Evolutionary conservation across 2,888 invertebrate genomes (phyloP), one percentile per base, ranked within the genome.

Genomic region (Eristalis arbustorum): DNA sequence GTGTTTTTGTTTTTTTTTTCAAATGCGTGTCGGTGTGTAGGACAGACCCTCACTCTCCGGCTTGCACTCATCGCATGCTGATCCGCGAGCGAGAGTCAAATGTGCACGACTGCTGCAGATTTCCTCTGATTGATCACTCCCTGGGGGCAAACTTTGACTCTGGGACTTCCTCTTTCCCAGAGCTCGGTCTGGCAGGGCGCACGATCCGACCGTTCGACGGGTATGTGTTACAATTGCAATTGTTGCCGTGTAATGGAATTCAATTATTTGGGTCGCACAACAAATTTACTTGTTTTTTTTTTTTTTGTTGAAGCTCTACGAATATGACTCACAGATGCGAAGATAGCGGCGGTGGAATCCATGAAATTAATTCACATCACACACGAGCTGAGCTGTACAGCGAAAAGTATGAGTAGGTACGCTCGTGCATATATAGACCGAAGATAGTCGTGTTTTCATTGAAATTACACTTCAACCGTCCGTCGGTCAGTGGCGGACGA

Each of bases 71-170:
- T 37, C 37, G 37, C 2, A 13, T 11, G 49, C n/a, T n/a, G n/a
- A n/a, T n/a, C n/a, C n/a, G 64, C 25, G 40, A 76, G 67, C 42
- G n/a, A 67, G 37, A 61, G 68, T 59, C 40, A 77, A 81, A 85
- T 81, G 76, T 81, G 76, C 76, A 84, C 80, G 76, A 80, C 31
- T 14, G 10, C 18, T 74, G 74, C 85, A 81, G 63, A 87, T 82
- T 87, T 87, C 78, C 82, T n/a, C n/a, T 87, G 87, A 87, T 83
- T 79, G 82, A 87, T 87, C 79, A 83, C 87, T 83, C 87, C 82
- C 87, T 75, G 62, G 87, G 87, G 85, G 63, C 59, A 25, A 13
- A 11, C 59, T 25, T 25, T 25, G 59, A 28, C 59, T 59, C 2
- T 59, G 59, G 23, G 34, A 72, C 72, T 82, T 83, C 82, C 82